Base-by-base conservation (phyloP, 2,888 invertebrate genomes). In the Nemotelus pantherinus region DNA sequence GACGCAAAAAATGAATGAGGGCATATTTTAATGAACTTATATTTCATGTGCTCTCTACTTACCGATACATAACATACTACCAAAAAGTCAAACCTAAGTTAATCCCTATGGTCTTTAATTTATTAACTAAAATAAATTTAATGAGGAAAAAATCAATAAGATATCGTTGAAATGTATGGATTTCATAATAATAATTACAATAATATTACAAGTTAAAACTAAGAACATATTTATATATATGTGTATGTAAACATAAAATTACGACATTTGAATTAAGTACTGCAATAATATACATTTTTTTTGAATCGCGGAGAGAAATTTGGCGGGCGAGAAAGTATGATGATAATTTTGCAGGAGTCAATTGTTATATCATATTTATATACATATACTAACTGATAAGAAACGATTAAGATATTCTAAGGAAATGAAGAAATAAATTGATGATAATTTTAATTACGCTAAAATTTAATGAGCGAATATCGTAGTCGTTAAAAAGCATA, bases 21-120 rank as follows among this genome's bases (percentile, higher is more conserved):
- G 25, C 25, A 25, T 25, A 25, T 25, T 25, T 25, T 25, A 25
- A 25, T 25, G 25, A 25, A 25, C 25, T 25, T 25, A 25, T 25
- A 25, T 25, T 25, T 25, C 25, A 25, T 25, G 25, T 25, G 25
- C 25, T 25, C 25, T 25, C 25, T 1, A 25, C 25, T 25, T 25
- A 25, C 25, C 5, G 25, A 25, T 25, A 25, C 25, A 25, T 25
- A 25, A 25, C 25, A 25, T 25, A 65, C 65, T 45, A 65, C 65
- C 65, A 70, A 70, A 70, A 70, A 70, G 41, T 53, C 44, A 9
- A 44, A 58, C 43, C 41, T 70, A 70, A 70, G 70, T 55, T 70
- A 53, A 48, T 48, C 6, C 41, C 5, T 67, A 67, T 43, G 25
- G 41, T 48, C 41, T n/a, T 67, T 67, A 57, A 67, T 70, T 70